Conservation (phyloP, 2,797 vertebrate genomes). For the Alectoris magna region DNA sequence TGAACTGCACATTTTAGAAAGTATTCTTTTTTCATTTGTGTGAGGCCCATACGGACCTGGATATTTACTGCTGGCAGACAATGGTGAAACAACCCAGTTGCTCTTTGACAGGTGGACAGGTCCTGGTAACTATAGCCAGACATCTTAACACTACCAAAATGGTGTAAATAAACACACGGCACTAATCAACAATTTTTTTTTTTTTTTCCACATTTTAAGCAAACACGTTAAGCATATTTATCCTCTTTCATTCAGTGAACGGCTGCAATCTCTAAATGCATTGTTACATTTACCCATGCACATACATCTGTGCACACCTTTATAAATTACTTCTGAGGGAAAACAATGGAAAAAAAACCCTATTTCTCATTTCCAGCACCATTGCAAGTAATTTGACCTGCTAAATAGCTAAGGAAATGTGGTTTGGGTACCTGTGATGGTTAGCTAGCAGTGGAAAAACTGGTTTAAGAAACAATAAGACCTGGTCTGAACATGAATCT, state of each 20-base stretch:
- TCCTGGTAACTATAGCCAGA: conserved; percentile 80
- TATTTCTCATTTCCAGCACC: conserved; percentile 51
- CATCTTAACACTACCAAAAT: conserved; percentile 77
- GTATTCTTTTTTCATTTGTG: conserved; percentile 72
- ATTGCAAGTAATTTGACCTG: conserved; percentile 59
- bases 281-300: neutral
- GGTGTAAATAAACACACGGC: conserved; percentile 80
- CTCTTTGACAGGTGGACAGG: conserved; percentile 83
- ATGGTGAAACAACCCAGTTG: conserved; percentile 80
- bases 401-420: conserved; percentile 66
- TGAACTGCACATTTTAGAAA: conserved; percentile 75
- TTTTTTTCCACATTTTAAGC: conserved; percentile 76
- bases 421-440: conserved; percentile 55
- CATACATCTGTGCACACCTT: neutral
- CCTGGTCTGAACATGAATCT: conserved; percentile 73
- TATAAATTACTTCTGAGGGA: conserved; percentile 29
- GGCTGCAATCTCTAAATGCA: conserved; percentile 8
- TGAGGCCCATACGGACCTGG: conserved; percentile 62
- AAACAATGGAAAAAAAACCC: neutral
- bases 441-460: conserved; percentile 73
- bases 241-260: conserved; percentile 11
- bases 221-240: conserved; percentile 76
- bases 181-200: conserved; percentile 74
- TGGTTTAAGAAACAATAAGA: conserved; percentile 75
- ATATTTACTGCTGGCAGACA: conserved; percentile 79